phyloP scores from a whole-genome alignment of 1,140 invertebrate genomes.

The Euwallacea fornicatus region DNA sequence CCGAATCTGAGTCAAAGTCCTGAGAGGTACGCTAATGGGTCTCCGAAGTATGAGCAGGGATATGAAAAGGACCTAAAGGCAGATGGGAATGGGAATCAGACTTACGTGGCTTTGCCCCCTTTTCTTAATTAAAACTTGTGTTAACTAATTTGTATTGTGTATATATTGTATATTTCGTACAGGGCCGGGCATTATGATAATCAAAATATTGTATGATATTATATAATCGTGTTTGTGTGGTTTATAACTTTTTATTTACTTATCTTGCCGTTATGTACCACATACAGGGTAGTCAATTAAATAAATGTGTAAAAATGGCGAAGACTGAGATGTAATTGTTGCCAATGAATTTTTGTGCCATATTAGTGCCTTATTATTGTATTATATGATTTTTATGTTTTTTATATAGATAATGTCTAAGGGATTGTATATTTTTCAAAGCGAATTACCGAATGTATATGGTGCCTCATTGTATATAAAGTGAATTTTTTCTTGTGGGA shows the following conservation, averaged over 20 bases:
- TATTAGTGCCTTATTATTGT: not conserved
- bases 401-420: not conserved
- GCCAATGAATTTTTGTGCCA: slow-evolving; percentile 11
- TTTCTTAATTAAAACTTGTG: slow-evolving; percentile 66
- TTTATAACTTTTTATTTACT: not conserved
- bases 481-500: no score
- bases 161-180: not conserved
- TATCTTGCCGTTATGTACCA: not conserved
- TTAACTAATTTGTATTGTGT: not conserved
- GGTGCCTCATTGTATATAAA: slow-evolving; percentile 2
- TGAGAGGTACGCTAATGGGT: slow-evolving; percentile 54
- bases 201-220: not conserved
- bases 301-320: not conserved
- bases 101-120: slow-evolving; percentile 71
- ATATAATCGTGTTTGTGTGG: not conserved
- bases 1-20: slow-evolving; percentile 54
- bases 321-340: not conserved
- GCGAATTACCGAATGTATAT: not conserved
- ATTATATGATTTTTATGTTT: not conserved
- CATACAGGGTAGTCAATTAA: not conserved
- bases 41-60: slow-evolving; percentile 62
- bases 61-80: slow-evolving; percentile 65
- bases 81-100: slow-evolving; percentile 61
- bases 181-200: slow-evolving; percentile 12
- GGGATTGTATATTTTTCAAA: not conserved